These are phyloP conservation scores for Agriopis marginaria DNA, from an alignment of 2,888 invertebrate species.

Conservation along the genomic window DNA sequence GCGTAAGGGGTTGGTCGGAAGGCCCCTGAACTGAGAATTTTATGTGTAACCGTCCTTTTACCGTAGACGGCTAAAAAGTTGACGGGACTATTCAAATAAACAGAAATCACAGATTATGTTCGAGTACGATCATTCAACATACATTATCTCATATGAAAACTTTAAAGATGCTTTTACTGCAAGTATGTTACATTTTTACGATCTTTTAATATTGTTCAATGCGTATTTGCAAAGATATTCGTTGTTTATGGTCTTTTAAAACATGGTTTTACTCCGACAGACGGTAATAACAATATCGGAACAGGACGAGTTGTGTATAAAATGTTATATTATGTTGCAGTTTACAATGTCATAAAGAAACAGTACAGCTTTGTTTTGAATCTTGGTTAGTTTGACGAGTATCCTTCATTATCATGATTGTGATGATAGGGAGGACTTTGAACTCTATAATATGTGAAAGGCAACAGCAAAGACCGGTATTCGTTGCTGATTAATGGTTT, in stretches of 20 bases:
- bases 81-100: not conserved
- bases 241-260: constrained; percentile 11
- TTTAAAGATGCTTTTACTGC: not conserved
- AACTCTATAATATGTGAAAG: too few species aligned
- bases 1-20: too few species aligned
- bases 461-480: too few species aligned
- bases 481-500: too few species aligned
- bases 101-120: not conserved
- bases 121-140: not conserved
- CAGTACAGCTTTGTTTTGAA: not conserved
- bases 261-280: constrained; percentile 7
- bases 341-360: not conserved
- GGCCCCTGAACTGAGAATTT: too few species aligned
- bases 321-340: not conserved
- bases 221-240: constrained; percentile 13
- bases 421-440: too few species aligned
- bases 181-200: constrained; percentile 15
- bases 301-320: not conserved
- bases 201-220: constrained; percentile 13
- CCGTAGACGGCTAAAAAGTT: too few species aligned
- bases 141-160: not conserved
- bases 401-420: too few species aligned
- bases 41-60: too few species aligned
- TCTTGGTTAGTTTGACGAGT: too few species aligned
- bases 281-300: constrained; percentile 14